Evolutionary conservation across 2,888 invertebrate species (phyloP), one percentile per base, ranked within the genome.

Genomic region (Clunio marinus): DNA sequence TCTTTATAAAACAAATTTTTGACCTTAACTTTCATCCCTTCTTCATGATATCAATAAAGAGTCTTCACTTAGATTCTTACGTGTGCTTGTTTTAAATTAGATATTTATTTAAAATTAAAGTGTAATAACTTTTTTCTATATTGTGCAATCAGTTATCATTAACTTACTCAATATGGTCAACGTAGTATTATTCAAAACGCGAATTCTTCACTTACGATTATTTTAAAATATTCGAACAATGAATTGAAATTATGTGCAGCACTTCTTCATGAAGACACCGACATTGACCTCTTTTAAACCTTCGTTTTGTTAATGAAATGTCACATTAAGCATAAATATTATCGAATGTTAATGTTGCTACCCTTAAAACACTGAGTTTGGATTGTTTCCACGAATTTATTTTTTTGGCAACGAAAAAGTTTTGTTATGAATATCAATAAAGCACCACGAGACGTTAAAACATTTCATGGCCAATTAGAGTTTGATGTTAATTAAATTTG

Each of bases 1-100:
- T 68, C 57, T 68, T 68, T 68, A 68, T 68, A 68, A n/a, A n/a
- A n/a, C 58, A 10, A 67, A 51, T 27, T 22, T n/a, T n/a, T 41
- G 45, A 35, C 35, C 63, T 55, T 66, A 24, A 15, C 17, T 17
- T 25, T 8, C 17, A 13, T 55, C 66, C 66, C 66, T 55, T 51
- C 66, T 66, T 24, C 55, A 17, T 66, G 51, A 55, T 27, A 66
- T 55, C 5, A 32, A 32, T 7, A 32, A 32, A 32, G 32, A 32
- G 32, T 32, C 32, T 32, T 32, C 10, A 7, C 4, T 7, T 7
- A 10, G 5, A 32, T 32, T 32, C 10, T 10, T 32, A 4, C 10
- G 32, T 4, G 10, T 7, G 10, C 10, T 32, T 32, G 4, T 32
- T 32, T 32, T 32, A 7, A 10, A 7, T 32, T 32, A 7, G 5